Evolutionary conservation across 2,797 vertebrate genomes (phyloP).

Genomic region (Etheostoma perlongum): DNA sequence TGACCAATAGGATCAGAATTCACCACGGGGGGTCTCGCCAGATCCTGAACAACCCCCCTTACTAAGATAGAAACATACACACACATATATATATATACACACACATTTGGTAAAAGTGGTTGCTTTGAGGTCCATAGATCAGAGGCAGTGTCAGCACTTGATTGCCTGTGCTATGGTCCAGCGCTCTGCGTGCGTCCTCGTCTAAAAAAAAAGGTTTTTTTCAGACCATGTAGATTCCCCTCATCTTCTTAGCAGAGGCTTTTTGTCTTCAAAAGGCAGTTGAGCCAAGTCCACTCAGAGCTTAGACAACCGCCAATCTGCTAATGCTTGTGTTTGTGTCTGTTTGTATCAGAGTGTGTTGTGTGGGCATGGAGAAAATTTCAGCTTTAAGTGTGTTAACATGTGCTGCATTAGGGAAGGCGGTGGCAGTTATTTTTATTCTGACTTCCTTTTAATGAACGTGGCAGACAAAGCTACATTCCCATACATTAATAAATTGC

Average conservation of each 20-base stretch:
- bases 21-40: slow-evolving; percentile 67
- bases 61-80: slow-evolving; percentile 39
- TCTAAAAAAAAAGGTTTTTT: slow-evolving; percentile 55
- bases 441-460: slow-evolving; percentile 46
- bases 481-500: slow-evolving; percentile 65
- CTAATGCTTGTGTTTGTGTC: slow-evolving; percentile 73
- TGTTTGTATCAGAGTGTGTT: slow-evolving; percentile 63
- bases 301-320: slow-evolving; percentile 78
- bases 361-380: slow-evolving; percentile 50
- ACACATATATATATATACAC: slow-evolving; percentile 16
- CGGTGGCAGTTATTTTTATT: slow-evolving; percentile 34
- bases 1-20: slow-evolving; percentile 81
- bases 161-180: slow-evolving; percentile 68
- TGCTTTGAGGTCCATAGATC: slow-evolving; percentile 57
- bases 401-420: slow-evolving; percentile 47
- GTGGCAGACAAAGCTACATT: slow-evolving; percentile 47
- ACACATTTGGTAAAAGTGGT: slow-evolving; percentile 46
- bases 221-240: slow-evolving; percentile 72
- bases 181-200: slow-evolving; percentile 65
- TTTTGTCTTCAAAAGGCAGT: slow-evolving; percentile 80
- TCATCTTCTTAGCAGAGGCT: slow-evolving; percentile 77
- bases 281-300: slow-evolving; percentile 77
- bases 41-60: slow-evolving; percentile 68
- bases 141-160: slow-evolving; percentile 64
- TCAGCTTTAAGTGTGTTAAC: slow-evolving; percentile 60